Conservation (phyloP, 1,140 invertebrate genomes). For the Anastrepha ludens region DNA sequence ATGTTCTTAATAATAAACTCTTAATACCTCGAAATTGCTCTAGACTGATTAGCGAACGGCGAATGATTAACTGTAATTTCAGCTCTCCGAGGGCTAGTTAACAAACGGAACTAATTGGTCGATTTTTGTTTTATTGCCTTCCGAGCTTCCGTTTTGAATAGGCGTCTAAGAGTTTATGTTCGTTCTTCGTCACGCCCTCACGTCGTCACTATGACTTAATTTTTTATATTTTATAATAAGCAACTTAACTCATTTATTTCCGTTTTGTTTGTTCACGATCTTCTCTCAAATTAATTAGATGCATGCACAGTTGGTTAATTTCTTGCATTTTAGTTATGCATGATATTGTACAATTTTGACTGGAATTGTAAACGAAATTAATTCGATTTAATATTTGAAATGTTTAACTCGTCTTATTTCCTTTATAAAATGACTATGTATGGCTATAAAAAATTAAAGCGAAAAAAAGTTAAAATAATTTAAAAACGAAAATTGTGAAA, state of each 20-base stretch:
- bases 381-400: background rate
- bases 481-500: constrained; percentile 43
- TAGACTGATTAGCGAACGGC: background rate
- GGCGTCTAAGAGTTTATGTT: background rate
- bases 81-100: background rate
- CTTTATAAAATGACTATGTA: constrained; percentile 21
- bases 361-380: constrained; percentile 27
- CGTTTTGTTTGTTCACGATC: background rate
- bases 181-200: background rate
- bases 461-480: background rate
- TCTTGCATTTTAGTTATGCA: constrained; percentile 37
- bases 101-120: background rate
- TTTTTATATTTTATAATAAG: constrained; percentile 12
- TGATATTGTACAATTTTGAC: background rate
- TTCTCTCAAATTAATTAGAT: background rate
- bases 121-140: background rate
- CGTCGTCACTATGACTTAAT: constrained; percentile 24
- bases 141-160: background rate
- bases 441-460: background rate
- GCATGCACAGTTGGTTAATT: background rate
- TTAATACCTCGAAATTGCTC: constrained; percentile 9
- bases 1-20: background rate
- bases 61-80: constrained; percentile 35
- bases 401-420: constrained; percentile 3
- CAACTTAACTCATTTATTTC: background rate